Conservation (phyloP, 2,888 invertebrate genomes). For the Fabriciana adippe region DNA sequence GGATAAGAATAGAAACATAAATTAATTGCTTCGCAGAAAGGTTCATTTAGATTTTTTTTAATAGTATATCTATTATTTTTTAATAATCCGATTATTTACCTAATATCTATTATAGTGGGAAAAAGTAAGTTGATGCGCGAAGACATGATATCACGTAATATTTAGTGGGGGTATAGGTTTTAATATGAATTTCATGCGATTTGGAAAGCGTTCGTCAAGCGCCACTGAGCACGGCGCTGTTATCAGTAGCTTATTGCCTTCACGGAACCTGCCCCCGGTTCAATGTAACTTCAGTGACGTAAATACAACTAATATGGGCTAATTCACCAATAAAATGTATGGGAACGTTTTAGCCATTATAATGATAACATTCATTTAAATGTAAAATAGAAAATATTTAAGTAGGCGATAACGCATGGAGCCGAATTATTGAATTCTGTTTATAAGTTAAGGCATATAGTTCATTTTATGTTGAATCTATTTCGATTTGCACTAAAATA, state of each 20-base stretch:
- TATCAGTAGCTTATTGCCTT: conserved; percentile 21
- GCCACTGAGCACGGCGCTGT: conserved; percentile 21
- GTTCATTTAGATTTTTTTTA: too few relatives aligned
- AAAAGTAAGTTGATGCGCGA: too few relatives aligned
- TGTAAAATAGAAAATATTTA: conserved; percentile 1
- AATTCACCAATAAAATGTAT: background rate
- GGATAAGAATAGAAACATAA: too few relatives aligned
- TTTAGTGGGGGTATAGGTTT: background rate
- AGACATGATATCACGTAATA: too few relatives aligned
- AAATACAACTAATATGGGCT: background rate
- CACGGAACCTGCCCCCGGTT: conserved; percentile 21
- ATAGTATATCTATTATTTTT: too few relatives aligned
- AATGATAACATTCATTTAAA: background rate
- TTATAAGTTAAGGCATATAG: too few relatives aligned
- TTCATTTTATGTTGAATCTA: too few relatives aligned
- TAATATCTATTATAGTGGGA: too few relatives aligned
- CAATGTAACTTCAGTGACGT: conserved; percentile 18
- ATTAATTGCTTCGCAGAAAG: too few relatives aligned
- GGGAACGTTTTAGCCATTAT: background rate
- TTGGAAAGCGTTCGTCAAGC: conserved; percentile 29
- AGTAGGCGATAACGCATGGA: background rate
- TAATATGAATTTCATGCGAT: conserved; percentile 3
- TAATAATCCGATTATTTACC: too few relatives aligned
- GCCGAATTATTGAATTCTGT: too few relatives aligned
- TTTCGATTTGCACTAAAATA: too few relatives aligned